Base-by-base conservation (phyloP, 2,888 invertebrate genomes). In the Lasius fuliginosus region DNA sequence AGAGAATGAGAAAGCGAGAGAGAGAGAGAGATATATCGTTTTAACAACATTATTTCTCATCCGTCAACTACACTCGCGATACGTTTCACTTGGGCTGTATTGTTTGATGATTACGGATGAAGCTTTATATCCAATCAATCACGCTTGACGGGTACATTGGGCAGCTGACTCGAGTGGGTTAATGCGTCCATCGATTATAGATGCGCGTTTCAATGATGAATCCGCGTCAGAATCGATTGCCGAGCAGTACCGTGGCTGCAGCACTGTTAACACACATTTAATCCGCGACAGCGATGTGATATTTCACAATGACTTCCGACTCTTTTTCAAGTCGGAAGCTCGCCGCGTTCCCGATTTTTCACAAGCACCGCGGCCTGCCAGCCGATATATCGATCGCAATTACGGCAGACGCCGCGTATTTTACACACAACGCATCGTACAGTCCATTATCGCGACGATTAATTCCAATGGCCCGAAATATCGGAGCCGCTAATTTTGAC, bases 121-220 rank as follows among this genome's bases (percentile, higher is more conserved):
- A 56, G 82, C 64, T 77, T 82, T 58, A 76, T 67, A 69, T 67
- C 60, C 79, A 64, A 83, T 83, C 79, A 79, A 83, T 83, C 83
- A 83, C 79, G 68, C 79, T 83, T 69, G 83, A 79, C 83, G 62
- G 79, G 68, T 69, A 79, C 83, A 67, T 68, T 64, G 83, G 69
- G 69, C 69, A 77, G 81, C 79, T 53, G 69, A 69, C 79, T 79
- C 79, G 68, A 79, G 79, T 69, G 68, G 79, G 79, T 83, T 83
- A 83, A 83, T 83, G 79, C 79, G 56, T 79, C 69, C 65, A 83
- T 83, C 83, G 69, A 83, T 83, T 83, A 83, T 79, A 60, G 82
- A 76, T 68, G 82, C 82, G 58, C 82, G 79, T 49, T 83, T 65
- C 82, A 75, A 76, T 75, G 77, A 75, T 75, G 76, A 75, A 76